phyloP scores from a whole-genome alignment of 30 jellyfish, hydroid and myxozoan genomes.

The Sanderia malayensis region DNA sequence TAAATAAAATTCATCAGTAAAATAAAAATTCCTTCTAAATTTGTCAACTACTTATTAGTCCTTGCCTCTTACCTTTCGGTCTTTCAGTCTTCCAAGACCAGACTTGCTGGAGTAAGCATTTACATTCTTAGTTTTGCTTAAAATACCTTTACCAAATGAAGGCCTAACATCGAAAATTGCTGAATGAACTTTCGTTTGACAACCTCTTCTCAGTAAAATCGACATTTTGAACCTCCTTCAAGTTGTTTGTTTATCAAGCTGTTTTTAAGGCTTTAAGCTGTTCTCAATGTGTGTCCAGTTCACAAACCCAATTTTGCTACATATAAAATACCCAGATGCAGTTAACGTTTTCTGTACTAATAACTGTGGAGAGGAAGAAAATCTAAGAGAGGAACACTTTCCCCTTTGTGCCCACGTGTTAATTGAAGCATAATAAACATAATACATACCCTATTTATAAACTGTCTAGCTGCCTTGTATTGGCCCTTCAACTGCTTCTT shows the following conservation, averaged over 20 bases:
- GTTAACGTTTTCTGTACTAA: neutral
- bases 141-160: neutral
- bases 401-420: constrained; percentile 1
- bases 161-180: constrained; percentile 39
- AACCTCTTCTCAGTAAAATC: constrained; percentile 29
- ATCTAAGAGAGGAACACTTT: constrained; percentile 1
- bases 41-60: too few species aligned
- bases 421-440: too few species aligned
- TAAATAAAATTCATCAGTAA: too few species aligned
- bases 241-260: too few species aligned
- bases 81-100: constrained; percentile 34
- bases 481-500: too few species aligned
- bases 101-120: constrained; percentile 21
- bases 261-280: neutral
- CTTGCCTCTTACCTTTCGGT: constrained; percentile 47
- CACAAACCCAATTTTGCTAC: neutral
- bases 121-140: neutral
- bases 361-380: neutral
- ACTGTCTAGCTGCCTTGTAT: too few species aligned
- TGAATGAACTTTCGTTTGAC: constrained; percentile 49
- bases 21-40: too few species aligned
- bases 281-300: neutral
- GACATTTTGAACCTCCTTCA: constrained; percentile 31
- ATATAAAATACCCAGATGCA: neutral
- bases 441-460: too few species aligned